phyloP scores from a whole-genome alignment of 2,113 vertebrate species.

The Triplophysa siluroides region DNA sequence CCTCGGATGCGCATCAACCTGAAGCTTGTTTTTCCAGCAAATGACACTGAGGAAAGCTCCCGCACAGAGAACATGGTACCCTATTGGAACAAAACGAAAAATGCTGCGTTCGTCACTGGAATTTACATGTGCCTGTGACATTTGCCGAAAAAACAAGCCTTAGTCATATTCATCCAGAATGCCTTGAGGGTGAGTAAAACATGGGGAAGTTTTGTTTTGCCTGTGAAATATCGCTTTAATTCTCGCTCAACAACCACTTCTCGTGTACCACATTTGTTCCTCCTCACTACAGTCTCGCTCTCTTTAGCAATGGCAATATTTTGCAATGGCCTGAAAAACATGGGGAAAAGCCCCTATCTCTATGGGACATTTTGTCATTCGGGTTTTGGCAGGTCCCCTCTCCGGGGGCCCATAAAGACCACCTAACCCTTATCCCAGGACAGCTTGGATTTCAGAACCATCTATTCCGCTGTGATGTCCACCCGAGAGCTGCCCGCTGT shows the following conservation, averaged over 20 bases:
- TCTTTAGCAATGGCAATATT: conserved; percentile 20
- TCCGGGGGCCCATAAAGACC: conserved; percentile 15
- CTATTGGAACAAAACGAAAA: no score
- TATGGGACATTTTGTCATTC: conserved; percentile 33
- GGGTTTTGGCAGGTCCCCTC: conserved; percentile 15
- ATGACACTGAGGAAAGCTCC: no score
- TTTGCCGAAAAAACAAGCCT: no score
- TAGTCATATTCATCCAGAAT: no score
- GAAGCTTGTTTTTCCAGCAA: no score
- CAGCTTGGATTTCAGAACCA: conserved; percentile 51
- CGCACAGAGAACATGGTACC: no score
- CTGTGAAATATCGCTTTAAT: no score
- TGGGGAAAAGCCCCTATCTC: neutral
- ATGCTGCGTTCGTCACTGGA: no score
- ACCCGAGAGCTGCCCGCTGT: conserved; percentile 52
- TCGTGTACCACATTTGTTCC: conserved; percentile 12
- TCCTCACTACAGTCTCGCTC: neutral
- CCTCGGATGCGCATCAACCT: no score
- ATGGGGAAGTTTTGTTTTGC: no score
- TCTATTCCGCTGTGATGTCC: conserved; percentile 62
- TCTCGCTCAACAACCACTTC: conserved; percentile 5
- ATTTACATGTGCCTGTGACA: no score
- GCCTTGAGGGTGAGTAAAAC: no score
- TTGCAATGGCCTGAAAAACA: conserved; percentile 24
- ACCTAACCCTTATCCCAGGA: neutral